Percentiles rank a stretch among this genome's conserved stretches.
Evolutionary conservation across 1,140 invertebrate genomes (phyloP).

Genomic region (Apis cerana): DNA sequence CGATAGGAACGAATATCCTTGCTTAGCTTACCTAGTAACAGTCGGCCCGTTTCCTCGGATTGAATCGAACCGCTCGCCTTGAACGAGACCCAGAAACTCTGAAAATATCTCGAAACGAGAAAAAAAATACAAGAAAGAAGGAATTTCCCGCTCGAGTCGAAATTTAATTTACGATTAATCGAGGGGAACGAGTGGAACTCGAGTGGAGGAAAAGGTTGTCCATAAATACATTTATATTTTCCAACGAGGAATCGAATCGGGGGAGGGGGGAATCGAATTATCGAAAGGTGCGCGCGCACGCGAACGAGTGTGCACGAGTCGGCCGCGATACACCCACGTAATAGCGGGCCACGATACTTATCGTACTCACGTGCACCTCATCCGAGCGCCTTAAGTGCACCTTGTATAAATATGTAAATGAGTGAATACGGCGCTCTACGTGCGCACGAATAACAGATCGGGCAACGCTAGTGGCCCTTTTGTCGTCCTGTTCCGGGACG

Average conservation of each 20-base stretch:
- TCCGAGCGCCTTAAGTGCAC: constrained; percentile 37
- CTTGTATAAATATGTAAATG: constrained; percentile 50
- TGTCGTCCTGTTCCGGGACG: constrained; percentile 37
- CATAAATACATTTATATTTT: background rate
- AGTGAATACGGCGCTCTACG: constrained; percentile 21
- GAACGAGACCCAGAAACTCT: too few species aligned
- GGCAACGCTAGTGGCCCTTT: constrained; percentile 26
- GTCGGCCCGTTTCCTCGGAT: background rate
- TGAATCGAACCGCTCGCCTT: background rate
- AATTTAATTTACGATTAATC: too few species aligned
- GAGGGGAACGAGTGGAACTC: too few species aligned
- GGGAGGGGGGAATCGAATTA: constrained; percentile 4
- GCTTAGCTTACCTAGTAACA: constrained; percentile 1
- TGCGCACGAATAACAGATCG: constrained; percentile 28
- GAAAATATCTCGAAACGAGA: too few species aligned
- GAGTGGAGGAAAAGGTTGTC: too few species aligned
- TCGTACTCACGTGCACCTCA: constrained; percentile 39
- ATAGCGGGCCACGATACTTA: constrained; percentile 38
- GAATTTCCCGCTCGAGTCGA: too few species aligned
- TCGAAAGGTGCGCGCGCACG: constrained; percentile 13
- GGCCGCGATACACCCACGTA: constrained; percentile 29
- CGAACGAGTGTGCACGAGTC: background rate
- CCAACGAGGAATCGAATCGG: background rate
- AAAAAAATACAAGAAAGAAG: too few species aligned
- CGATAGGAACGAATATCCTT: background rate